Evolutionary conservation across 2,797 vertebrate species (phyloP).

Genomic region (Crocodylus rhombifer): DNA sequence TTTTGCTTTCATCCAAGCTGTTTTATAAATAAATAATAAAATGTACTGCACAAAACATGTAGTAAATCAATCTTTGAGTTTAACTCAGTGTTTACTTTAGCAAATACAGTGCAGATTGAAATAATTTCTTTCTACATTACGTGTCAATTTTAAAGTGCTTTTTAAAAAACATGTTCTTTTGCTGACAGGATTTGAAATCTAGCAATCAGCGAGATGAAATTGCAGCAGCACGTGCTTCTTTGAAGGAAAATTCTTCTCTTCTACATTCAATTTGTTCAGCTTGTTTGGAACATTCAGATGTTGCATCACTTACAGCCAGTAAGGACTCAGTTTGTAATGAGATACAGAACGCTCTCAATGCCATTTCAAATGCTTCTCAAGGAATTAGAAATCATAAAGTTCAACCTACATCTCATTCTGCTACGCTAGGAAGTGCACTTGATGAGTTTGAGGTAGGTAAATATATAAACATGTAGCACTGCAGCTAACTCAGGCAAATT

Average conservation of each 20-base stretch:
- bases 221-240: slow-evolving; percentile 80
- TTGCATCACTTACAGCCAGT: slow-evolving; percentile 81
- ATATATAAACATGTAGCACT: neutral
- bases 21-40: neutral
- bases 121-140: slow-evolving; percentile 7
- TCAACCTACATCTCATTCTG: slow-evolving; percentile 21
- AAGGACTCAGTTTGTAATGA: slow-evolving; percentile 83
- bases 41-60: neutral
- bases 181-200: slow-evolving; percentile 84
- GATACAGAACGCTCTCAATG: slow-evolving; percentile 81
- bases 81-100: slow-evolving; percentile 25
- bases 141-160: slow-evolving; percentile 56
- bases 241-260: slow-evolving; percentile 82
- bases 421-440: slow-evolving; percentile 80
- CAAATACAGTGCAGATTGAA: neutral
- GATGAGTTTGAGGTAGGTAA: slow-evolving; percentile 82
- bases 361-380: slow-evolving; percentile 84
- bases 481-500: neutral
- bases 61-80: slow-evolving; percentile 31
- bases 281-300: slow-evolving; percentile 83
- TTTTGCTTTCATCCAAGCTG: neutral
- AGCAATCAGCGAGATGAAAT: slow-evolving; percentile 82
- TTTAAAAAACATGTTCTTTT: slow-evolving; percentile 49
- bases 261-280: slow-evolving; percentile 84
- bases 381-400: slow-evolving; percentile 69